Evolutionary conservation across 2,113 vertebrate species (phyloP).

Genomic region (Urocynchramus pylzowi): DNA sequence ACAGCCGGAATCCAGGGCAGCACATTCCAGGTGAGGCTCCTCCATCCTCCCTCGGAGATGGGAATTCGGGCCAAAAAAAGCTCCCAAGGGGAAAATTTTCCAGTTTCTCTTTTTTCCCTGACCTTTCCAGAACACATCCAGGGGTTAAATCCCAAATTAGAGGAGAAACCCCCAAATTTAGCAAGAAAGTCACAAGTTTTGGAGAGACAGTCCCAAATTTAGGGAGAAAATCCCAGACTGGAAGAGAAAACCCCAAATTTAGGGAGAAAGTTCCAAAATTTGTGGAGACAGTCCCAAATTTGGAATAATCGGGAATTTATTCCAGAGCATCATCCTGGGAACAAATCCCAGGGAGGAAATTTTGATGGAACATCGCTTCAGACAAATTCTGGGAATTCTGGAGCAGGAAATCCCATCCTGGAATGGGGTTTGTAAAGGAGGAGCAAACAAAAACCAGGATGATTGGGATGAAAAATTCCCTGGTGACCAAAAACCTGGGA

Average conservation of each 20-base stretch:
- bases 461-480: not conserved
- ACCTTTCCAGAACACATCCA: not conserved
- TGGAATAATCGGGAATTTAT: not conserved
- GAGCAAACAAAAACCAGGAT: rapidly evolving
- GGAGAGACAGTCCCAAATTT: too few species aligned
- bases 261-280: too few species aligned
- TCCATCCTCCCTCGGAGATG: rapidly evolving
- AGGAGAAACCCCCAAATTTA: not conserved
- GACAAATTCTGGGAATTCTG: not conserved
- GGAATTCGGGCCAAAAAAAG: not conserved
- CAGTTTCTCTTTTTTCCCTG: not conserved
- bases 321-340: not conserved
- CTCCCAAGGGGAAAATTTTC: not conserved
- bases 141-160: not conserved
- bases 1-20: not conserved
- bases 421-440: not conserved
- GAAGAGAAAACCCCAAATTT: too few species aligned
- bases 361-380: rapidly evolving
- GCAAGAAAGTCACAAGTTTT: not conserved
- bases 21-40: rapidly evolving
- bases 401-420: not conserved
- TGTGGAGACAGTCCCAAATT: not conserved
- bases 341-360: not conserved
- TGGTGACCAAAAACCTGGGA: not conserved
- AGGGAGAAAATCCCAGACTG: not conserved